These are phyloP conservation scores for Sphaerophoria rueppellii DNA, from an alignment of 2,888 invertebrate genomes.

Conservation along the genomic window DNA sequence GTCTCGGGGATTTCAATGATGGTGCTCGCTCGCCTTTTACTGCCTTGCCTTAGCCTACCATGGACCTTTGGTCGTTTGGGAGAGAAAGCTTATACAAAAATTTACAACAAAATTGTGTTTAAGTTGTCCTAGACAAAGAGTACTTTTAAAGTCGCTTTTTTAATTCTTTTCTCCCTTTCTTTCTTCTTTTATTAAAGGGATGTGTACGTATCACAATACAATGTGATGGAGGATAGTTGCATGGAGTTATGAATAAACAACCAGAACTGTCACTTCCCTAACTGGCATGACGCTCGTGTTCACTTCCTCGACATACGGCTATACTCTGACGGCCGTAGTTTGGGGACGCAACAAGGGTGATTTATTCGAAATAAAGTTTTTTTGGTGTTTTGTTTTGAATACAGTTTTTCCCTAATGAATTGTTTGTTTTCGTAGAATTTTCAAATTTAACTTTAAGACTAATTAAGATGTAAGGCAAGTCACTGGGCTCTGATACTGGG, in stretches of 20 bases:
- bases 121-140: neutral
- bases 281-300: slow-evolving; percentile 1
- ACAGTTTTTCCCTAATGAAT: slow-evolving; percentile 4
- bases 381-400: neutral
- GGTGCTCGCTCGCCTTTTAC: slow-evolving; percentile 12
- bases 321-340: neutral
- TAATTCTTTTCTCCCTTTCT: neutral
- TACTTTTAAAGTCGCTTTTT: neutral
- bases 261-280: slow-evolving; percentile 13
- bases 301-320: neutral
- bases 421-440: slow-evolving; percentile 6
- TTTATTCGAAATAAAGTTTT: slow-evolving; percentile 5
- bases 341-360: slow-evolving; percentile 7
- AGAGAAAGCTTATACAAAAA: slow-evolving; percentile 7
- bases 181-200: neutral
- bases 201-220: neutral
- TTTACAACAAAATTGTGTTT: neutral
- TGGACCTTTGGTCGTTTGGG: neutral
- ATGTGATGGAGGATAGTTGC: neutral
- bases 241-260: slow-evolving; percentile 32
- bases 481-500: neutral
- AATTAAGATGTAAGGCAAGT: neutral
- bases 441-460: neutral
- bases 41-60: neutral
- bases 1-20: slow-evolving; percentile 32